These are phyloP conservation scores for Tetranychus truncatus DNA, from an alignment of 2,888 invertebrate species.

Conservation along the genomic window DNA sequence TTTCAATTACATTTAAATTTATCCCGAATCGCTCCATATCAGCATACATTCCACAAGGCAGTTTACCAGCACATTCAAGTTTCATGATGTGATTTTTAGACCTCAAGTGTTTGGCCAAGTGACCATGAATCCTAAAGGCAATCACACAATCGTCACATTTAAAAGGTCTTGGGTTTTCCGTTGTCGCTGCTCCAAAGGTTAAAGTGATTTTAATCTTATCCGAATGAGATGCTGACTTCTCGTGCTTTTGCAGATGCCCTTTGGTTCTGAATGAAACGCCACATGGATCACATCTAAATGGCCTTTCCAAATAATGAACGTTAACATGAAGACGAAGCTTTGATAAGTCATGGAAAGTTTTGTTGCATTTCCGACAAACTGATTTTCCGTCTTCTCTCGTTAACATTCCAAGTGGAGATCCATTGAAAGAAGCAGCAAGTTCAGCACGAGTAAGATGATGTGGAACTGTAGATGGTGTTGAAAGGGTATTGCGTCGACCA, in stretches of 20 bases:
- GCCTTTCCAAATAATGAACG: conserved; percentile 83
- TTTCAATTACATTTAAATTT: conserved; percentile 81
- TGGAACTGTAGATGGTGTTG: not conserved
- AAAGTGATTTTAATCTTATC: conserved; percentile 70
- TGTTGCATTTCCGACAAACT: conserved; percentile 61
- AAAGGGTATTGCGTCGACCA: not conserved
- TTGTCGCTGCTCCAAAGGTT: conserved; percentile 54
- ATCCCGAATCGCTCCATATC: conserved; percentile 77
- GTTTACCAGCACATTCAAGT: conserved; percentile 50
- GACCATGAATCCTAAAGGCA: conserved; percentile 82
- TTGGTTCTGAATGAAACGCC: conserved; percentile 72
- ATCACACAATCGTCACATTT: conserved; percentile 88
- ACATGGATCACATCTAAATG: conserved; percentile 75
- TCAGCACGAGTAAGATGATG: not conserved
- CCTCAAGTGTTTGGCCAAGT: conserved; percentile 84
- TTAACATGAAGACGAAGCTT: conserved; percentile 78
- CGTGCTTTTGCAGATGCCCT: conserved; percentile 81
- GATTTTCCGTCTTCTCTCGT: conserved; percentile 1
- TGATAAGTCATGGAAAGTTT: conserved; percentile 74
- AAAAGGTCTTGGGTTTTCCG: conserved; percentile 82
- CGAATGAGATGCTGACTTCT: conserved; percentile 72
- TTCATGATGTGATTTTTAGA: conserved; percentile 91
- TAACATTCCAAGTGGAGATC: not conserved
- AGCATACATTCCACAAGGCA: conserved; percentile 82
- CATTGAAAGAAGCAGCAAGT: not conserved